These are phyloP conservation scores for Fregetta grallaria DNA, from an alignment of 2,113 vertebrate genomes.

Conservation along the genomic window DNA sequence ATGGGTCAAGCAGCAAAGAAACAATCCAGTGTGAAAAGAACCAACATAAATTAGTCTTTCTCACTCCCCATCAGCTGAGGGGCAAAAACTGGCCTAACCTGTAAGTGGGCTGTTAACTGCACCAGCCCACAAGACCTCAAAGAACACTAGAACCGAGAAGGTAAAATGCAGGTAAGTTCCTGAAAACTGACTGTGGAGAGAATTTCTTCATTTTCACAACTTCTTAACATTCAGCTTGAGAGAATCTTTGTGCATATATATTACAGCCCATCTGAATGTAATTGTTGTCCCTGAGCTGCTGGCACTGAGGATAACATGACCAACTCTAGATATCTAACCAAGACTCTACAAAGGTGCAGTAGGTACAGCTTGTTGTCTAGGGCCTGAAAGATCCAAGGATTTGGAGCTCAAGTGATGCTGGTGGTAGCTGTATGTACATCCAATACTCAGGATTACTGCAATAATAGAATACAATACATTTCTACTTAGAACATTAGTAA, in stretches of 20 bases:
- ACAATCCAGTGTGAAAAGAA: background rate
- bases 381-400: background rate
- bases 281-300: background rate
- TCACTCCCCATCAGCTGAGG: background rate
- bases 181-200: background rate
- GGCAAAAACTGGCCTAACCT: background rate
- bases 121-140: background rate
- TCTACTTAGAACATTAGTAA: background rate
- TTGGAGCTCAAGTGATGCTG: background rate
- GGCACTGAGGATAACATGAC: background rate
- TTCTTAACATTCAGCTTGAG: background rate
- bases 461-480: background rate
- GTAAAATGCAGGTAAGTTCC: background rate
- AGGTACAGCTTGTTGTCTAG: background rate
- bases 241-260: background rate
- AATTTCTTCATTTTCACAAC: background rate
- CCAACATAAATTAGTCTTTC: background rate
- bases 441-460: background rate
- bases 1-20: background rate
- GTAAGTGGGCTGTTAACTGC: background rate
- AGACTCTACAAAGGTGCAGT: background rate
- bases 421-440: background rate
- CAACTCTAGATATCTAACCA: background rate
- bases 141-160: background rate
- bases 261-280: background rate